Base-by-base conservation (phyloP, 2,888 invertebrate species). In the Meganola albula region DNA sequence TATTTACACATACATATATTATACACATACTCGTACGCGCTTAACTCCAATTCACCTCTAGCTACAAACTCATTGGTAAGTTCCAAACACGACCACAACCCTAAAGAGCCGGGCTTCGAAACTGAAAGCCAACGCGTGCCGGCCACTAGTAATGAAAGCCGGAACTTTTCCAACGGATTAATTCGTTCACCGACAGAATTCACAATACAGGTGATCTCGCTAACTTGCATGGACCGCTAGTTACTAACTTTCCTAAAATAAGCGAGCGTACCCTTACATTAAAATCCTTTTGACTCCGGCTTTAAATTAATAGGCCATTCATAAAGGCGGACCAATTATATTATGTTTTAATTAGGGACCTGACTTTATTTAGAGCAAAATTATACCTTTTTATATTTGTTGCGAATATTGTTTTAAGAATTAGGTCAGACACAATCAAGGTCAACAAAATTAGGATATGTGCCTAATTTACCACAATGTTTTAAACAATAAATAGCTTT, bases 101-200 rank as follows among this genome's bases (percentile, higher is more conserved):
- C 10, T 12, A 31, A 41, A 42, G 31, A 34, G 31, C 24, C 25
- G 25, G 6, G 18, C 33, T 50, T 33, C 28, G 31, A 20, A 50
- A 44, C 43, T 39, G 21, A 44, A 49, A 39, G 37, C 42, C 37
- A 31, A 32, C 39, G 47, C 49, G 40, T 49, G 40, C 45, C 31
- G 34, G 24, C 47, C 48, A 48, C 37, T 47, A 49, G 53, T 66
- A 67, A 63, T 60, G 66, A 64, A 68, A 59, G 53, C 52, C 37
- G 40, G 46, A 72, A 71, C 62, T 71, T 63, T 66, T 55, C 49
- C 58, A 42, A 46, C 47, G 66, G 67, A 67, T 70, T 71, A 70
- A 58, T 66, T 58, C 50, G 48, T 45, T 40, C 42, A 11, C 39
- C 28, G 21, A 22, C 12, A 37, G 37, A 47, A 48, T 42, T 31